Base-by-base conservation (phyloP, 2,888 invertebrate species). In the Vanessa cardui region DNA sequence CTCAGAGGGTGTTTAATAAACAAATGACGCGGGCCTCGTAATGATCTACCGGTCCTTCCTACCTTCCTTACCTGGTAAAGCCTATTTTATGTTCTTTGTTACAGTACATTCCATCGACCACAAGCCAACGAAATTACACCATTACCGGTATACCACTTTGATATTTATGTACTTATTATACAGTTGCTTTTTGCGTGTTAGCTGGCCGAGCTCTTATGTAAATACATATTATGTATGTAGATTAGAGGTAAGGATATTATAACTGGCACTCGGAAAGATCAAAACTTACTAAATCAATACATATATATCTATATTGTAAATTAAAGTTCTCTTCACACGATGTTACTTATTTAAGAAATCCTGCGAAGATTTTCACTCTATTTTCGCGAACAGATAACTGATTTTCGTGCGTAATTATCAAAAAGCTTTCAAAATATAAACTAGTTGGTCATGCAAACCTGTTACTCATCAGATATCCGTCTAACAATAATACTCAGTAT, bases 1-100 rank as follows among this genome's bases (percentile, higher is more conserved):
- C 89, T 89, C 86, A 83, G 83, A 86, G 89, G 88, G 87, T 89
- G 90, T 89, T 91, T 91, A 88, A 90, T 90, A 90, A 90, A 90
- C 91, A 90, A 90, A 91, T 90, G 90, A 90, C 86, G 88, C 87
- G 86, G 86, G 82, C 83, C 79, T 82, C 81, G 83, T 87, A 88
- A 90, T 88, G 89, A 87, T 83, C 86, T 81, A 80, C 82, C 80
- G 83, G 82, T 77, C 79, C 79, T 79, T 69, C 81, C 80, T 83
- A 81, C 80, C 80, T 77, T 76, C 77, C 77, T 77, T 78, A 74
- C 78, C 83, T 85, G 83, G 80, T 82, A 82, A 79, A 83, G 78
- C 80, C 83, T 82, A 86, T 85, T 88, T 84, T 84, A 85, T 83
- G 84, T 82, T 82, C 78, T 72, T 80, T 78, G 78, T 81, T 75